Conservation (phyloP, 2,888 invertebrate genomes). For the Petrophora chlorosata region DNA sequence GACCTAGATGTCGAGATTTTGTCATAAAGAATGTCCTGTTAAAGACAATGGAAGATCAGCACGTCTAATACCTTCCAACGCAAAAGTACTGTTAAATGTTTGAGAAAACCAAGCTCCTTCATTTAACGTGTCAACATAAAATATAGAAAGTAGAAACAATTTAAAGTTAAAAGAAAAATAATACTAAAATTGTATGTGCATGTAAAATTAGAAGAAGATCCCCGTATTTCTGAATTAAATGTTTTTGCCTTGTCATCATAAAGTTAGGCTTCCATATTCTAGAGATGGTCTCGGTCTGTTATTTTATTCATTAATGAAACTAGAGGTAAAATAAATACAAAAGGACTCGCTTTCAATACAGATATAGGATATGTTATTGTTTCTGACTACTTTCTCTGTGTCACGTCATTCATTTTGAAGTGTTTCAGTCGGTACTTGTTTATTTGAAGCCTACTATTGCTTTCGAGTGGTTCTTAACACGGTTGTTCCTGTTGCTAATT, state of each 20-base stretch:
- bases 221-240: too few relatives aligned
- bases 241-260: too few relatives aligned
- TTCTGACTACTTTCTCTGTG: conserved; percentile 6
- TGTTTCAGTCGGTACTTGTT: not conserved
- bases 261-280: too few relatives aligned
- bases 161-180: too few relatives aligned
- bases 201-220: too few relatives aligned
- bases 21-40: conserved; percentile 4
- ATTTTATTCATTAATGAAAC: too few relatives aligned
- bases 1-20: conserved; percentile 11
- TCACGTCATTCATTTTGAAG: conserved; percentile 1
- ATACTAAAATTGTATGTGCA: too few relatives aligned
- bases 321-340: too few relatives aligned
- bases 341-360: conserved; percentile 4
- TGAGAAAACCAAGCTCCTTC: not conserved
- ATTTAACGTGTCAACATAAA: too few relatives aligned
- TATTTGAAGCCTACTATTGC: not conserved
- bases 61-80: not conserved
- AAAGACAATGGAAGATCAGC: not conserved
- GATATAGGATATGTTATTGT: too few relatives aligned
- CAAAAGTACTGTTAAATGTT: not conserved
- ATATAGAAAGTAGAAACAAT: too few relatives aligned
- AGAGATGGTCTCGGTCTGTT: too few relatives aligned
- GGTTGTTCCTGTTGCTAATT: not conserved
- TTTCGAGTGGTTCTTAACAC: not conserved